Evolutionary conservation across 2,113 vertebrate species (phyloP), one percentile per base, ranked within the genome.

Genomic region (Polypterus senegalus): DNA sequence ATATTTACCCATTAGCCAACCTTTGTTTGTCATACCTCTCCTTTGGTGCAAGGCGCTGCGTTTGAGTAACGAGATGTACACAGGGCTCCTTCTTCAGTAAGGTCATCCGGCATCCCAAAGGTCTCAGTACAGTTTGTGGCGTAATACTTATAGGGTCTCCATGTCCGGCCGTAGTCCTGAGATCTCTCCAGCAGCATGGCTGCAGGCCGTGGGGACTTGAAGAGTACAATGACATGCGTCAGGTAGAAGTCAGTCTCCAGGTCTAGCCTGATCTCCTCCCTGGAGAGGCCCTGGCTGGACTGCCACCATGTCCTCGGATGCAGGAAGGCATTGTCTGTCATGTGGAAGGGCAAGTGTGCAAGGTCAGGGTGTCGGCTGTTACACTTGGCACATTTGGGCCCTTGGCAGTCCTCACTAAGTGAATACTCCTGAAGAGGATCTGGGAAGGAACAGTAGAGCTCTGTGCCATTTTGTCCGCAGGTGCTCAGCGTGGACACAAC

Each of bases 61-160:
- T 76, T 71, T 3, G 87, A 89, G 65, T 94, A 93, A 53, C 89
- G 87, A 64, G 91, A 91, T 0, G 92, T 94, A 61, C 92, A 94
- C 59, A 84, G 65, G 3, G 89, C 86, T 2, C 78, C 84, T 9
- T 83, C 81, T 57, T 87, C 75, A 54, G 6, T 11, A 4, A 75
- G 67, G 61, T 94, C 91, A 63, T 93, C 88, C 47, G 78, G 73
- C 63, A 92, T 75, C 53, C 86, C 84, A 59, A 94, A 93, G 49
- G 82, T 86, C 2, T 72, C 59, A 49, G 79, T 89, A 61, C 92
- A 94, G 70, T 93, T 92, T 54, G 70, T 68, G 7, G 92, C 86
- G 76, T 90, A 94, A 57, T 90, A 80, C 68, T 89, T 91, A 53
- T 92, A 84, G 44, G 78, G 70, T 48, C 87, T 83, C 92, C 91